phyloP scores from a whole-genome alignment of 2,113 vertebrate species.

The Addax nasomaculatus region DNA sequence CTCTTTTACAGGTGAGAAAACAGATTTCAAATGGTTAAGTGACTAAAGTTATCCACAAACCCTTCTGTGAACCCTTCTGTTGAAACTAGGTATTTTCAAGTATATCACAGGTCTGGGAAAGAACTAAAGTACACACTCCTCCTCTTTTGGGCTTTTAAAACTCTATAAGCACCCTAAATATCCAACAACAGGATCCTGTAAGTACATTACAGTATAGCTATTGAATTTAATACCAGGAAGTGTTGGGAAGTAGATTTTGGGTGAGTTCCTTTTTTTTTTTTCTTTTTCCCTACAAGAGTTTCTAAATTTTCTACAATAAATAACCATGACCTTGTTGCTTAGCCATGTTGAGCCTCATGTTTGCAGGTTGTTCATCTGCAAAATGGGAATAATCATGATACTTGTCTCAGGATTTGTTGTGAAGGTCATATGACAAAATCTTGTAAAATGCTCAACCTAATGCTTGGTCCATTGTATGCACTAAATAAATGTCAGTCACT shows the following conservation, averaged over 20 bases:
- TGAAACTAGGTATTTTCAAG: neutral
- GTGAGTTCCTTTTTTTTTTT: neutral
- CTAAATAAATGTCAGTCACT: neutral
- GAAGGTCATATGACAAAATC: neutral
- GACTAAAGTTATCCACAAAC: neutral
- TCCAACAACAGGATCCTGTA: neutral
- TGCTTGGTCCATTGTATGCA: accelerated
- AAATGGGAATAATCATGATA: neutral
- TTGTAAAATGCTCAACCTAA: neutral
- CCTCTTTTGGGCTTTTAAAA: neutral
- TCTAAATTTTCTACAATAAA: neutral
- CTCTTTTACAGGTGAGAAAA: neutral
- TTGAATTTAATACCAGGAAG: neutral
- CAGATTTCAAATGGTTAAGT: neutral
- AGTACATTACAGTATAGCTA: neutral
- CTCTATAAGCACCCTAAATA: neutral
- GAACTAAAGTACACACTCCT: neutral
- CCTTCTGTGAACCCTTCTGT: neutral
- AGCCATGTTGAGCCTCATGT: neutral
- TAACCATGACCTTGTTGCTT: neutral
- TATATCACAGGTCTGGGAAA: neutral
- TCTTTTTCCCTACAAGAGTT: neutral
- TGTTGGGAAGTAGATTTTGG: neutral
- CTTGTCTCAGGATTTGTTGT: neutral
- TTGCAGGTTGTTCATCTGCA: neutral